Evolutionary conservation across 2,888 invertebrate genomes (phyloP).

Genomic region (Brenthis ino): DNA sequence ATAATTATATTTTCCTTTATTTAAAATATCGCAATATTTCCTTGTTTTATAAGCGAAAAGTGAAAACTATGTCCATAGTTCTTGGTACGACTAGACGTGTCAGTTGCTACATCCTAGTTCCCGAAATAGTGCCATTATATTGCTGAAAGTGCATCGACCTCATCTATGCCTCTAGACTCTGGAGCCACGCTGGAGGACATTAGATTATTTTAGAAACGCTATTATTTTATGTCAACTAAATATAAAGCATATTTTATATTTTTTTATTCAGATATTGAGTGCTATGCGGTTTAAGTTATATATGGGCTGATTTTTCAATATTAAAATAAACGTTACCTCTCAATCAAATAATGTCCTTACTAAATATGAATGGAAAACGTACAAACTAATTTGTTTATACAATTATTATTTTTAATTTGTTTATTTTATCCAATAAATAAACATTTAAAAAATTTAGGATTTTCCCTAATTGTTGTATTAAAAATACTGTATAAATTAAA

Average conservation of each 20-base stretch:
- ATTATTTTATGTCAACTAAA: background rate
- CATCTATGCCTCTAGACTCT: slow-evolving; percentile 46
- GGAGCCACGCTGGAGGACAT: slow-evolving; percentile 49
- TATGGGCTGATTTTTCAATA: too few species aligned
- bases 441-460: too few species aligned
- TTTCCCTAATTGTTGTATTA: too few species aligned
- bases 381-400: too few species aligned
- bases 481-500: too few species aligned
- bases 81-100: slow-evolving; percentile 46
- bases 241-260: background rate
- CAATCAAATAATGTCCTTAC: too few species aligned
- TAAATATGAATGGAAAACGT: too few species aligned
- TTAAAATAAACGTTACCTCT: too few species aligned
- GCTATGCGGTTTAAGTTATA: slow-evolving; percentile 1
- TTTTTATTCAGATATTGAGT: slow-evolving; percentile 22
- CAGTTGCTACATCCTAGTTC: slow-evolving; percentile 48
- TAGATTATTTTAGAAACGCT: slow-evolving; percentile 61
- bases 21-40: background rate
- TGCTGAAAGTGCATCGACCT: slow-evolving; percentile 58
- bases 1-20: background rate
- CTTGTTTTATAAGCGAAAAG: slow-evolving; percentile 4
- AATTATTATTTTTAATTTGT: too few species aligned
- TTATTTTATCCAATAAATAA: too few species aligned
- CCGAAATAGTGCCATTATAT: slow-evolving; percentile 56
- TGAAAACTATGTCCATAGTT: slow-evolving; percentile 7